Percentiles rank a stretch among this genome's conserved stretches.
Evolutionary conservation across 2,888 invertebrate genomes (phyloP).

Genomic region (Luperina nickerlii): DNA sequence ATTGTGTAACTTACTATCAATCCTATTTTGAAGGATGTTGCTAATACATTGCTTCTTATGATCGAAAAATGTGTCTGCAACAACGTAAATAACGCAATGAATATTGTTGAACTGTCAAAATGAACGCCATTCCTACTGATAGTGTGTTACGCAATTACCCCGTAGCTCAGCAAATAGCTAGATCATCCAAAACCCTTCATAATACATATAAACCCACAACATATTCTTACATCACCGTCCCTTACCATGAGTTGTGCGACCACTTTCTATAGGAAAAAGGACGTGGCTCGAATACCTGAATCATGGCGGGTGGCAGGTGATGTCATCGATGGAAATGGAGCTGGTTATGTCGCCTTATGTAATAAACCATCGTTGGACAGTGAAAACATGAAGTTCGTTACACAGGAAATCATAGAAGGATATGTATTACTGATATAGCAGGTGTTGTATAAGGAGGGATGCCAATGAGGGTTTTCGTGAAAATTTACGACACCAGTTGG

Average conservation of each 20-base stretch:
- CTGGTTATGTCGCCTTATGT: constrained; percentile 51
- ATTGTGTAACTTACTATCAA: too few relatives aligned
- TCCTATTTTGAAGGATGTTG: too few relatives aligned
- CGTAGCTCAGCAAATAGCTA: too few relatives aligned
- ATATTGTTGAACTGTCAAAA: too few relatives aligned
- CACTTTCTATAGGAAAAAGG: constrained; percentile 75
- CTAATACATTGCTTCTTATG: too few relatives aligned
- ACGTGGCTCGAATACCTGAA: constrained; percentile 63
- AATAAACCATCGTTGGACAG: constrained; percentile 35
- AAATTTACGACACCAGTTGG: too few relatives aligned
- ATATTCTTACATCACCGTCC: constrained; percentile 44
- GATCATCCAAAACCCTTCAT: too few relatives aligned
- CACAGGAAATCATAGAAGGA: constrained; percentile 7
- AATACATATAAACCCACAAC: background rate
- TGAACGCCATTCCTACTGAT: too few relatives aligned
- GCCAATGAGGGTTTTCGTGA: too few relatives aligned
- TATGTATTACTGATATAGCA: background rate
- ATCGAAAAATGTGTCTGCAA: too few relatives aligned
- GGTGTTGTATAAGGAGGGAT: background rate
- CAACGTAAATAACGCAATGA: too few relatives aligned
- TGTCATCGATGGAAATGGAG: constrained; percentile 50
- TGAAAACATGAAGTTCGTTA: background rate
- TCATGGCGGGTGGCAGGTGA: constrained; percentile 49
- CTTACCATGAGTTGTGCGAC: constrained; percentile 41
- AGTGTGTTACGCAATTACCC: too few relatives aligned